Base-by-base conservation (phyloP, 1,140 invertebrate genomes). In the Trachelipus rathkii region DNA sequence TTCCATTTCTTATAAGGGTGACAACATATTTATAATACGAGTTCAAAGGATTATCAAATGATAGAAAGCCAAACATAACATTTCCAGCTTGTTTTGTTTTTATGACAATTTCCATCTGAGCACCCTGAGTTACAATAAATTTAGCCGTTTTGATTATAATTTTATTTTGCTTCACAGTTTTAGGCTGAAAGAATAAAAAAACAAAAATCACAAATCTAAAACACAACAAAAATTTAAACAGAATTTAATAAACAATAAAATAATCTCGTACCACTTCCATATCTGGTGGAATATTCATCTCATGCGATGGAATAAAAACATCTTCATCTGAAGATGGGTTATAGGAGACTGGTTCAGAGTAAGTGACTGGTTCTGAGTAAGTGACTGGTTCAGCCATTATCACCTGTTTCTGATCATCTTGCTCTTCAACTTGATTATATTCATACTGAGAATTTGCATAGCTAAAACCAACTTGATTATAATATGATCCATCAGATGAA, bases 21-120 rank as follows among this genome's bases (percentile, higher is more conserved):
- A 95, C 87, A 0, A 99, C 84, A 83, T 92, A 91, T 80, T 92
- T 92, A 85, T 98, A 99, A 86, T 97, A 99, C 0, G 91, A 90
- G 87, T 98, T 91, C 19, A 99, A 86, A 0, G 86, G 83, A 76
- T 93, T 89, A 79, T 94, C 93, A 84, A 94, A 94, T 60, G 93
- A 92, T 21, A 99, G 87, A 86, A 99, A 99, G 71, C 92, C 88
- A 87, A 99, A 99, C 85, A 96, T 94, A 2, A 91, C 87, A 87
- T 99, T 99, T 81, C 92, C 91, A 0, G 93, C 89, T 85, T 99
- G 97, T 85, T 98, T 99, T 10, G 95, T 93, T 87, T 98, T 98
- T 74, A 99, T 91, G 0, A 99, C 88, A 73, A 99, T 97, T 87
- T 99, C 97, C 96, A 99, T 98, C 87, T 99, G 97, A 44, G 90